Evolutionary conservation across 2,113 vertebrate genomes (phyloP).

Genomic region (Eurypyga helias): DNA sequence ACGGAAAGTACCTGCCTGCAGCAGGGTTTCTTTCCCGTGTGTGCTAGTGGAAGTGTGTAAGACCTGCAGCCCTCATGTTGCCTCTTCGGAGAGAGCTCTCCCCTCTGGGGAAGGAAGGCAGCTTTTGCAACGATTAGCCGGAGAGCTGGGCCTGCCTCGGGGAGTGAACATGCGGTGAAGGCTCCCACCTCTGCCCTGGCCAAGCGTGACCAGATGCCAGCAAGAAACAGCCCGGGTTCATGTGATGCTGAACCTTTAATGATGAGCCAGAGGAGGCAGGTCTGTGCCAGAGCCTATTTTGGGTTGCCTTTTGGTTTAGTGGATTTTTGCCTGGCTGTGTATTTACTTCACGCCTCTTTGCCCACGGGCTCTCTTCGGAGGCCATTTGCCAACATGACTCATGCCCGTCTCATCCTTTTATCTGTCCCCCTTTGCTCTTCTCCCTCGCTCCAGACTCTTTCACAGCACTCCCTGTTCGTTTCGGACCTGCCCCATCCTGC

Average conservation of each 20-base stretch:
- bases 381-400: background rate
- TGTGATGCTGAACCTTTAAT: background rate
- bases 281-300: background rate
- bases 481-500: conserved; percentile 36
- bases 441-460: background rate
- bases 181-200: background rate
- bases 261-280: background rate
- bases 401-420: background rate
- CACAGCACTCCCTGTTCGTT: background rate
- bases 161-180: accelerated
- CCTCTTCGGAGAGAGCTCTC: background rate
- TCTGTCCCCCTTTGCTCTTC: background rate
- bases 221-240: background rate
- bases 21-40: background rate
- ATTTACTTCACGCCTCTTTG: background rate
- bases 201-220: background rate
- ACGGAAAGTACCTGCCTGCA: background rate
- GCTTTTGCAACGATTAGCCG: background rate
- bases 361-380: background rate
- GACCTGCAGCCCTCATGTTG: background rate
- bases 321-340: background rate
- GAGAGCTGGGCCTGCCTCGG: background rate
- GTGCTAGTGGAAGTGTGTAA: background rate
- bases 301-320: background rate
- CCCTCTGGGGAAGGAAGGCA: background rate